These are phyloP conservation scores for Drymonia ruficornis DNA, from an alignment of 2,888 invertebrate species.

Conservation along the genomic window DNA sequence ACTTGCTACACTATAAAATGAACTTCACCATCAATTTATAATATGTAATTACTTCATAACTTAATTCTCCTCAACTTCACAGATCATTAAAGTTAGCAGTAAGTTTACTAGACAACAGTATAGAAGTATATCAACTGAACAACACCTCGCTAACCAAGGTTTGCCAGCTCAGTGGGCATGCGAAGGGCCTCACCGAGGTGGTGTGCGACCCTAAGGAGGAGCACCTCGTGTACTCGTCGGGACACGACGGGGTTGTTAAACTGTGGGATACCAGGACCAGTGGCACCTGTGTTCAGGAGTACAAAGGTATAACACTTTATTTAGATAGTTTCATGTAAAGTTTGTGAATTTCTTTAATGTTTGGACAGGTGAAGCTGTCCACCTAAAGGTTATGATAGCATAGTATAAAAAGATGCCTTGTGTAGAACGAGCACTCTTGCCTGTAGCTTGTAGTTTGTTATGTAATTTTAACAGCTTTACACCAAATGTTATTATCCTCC, in stretches of 20 bases:
- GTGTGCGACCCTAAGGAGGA: slow-evolving; percentile 85
- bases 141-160: slow-evolving; percentile 57
- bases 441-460: too few relatives aligned
- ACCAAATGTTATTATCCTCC: too few relatives aligned
- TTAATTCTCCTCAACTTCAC: slow-evolving; percentile 23
- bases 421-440: too few relatives aligned
- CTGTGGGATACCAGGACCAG: slow-evolving; percentile 87
- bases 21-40: too few relatives aligned
- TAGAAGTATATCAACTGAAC: slow-evolving; percentile 70
- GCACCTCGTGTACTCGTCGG: slow-evolving; percentile 85
- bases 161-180: slow-evolving; percentile 73
- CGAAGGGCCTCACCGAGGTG: slow-evolving; percentile 79
- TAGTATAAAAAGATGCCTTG: too few relatives aligned
- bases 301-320: slow-evolving; percentile 51
- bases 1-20: background rate
- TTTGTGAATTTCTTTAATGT: background rate
- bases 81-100: slow-evolving; percentile 70
- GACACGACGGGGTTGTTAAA: slow-evolving; percentile 83
- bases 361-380: too few relatives aligned
- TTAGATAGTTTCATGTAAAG: too few relatives aligned
- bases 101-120: slow-evolving; percentile 61
- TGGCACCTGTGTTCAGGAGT: slow-evolving; percentile 65
- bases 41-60: too few relatives aligned
- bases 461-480: too few relatives aligned
- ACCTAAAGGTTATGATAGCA: too few relatives aligned